Evolutionary conservation across 2,113 vertebrate genomes (phyloP).

Genomic region (Anoura caudifer): DNA sequence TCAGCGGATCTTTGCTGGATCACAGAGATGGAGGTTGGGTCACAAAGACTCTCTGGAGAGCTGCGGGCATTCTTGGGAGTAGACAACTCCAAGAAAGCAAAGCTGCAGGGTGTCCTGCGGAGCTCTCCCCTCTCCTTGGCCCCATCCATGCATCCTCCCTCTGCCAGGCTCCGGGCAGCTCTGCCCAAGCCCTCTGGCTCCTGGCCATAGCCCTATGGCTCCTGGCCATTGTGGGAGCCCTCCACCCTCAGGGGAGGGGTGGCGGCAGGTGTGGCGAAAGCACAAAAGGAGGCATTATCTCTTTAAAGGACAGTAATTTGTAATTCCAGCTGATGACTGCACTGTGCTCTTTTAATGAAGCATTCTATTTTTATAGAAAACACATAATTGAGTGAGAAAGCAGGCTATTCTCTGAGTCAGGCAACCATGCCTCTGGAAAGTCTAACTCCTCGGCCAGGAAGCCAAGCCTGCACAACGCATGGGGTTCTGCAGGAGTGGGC

Average conservation of each 20-base stretch:
- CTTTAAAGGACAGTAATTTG: constrained; percentile 63
- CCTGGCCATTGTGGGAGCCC: not conserved
- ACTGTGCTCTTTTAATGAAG: constrained; percentile 59
- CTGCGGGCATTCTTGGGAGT: not conserved
- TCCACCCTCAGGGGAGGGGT: not conserved
- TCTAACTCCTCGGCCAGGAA: not conserved
- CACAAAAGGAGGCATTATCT: constrained; percentile 36
- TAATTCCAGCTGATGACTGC: constrained; percentile 47
- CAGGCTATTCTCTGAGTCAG: constrained; percentile 57
- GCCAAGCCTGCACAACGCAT: not conserved
- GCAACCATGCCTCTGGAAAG: constrained; percentile 1
- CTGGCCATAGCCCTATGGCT: too few relatives aligned
- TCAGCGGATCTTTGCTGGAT: not conserved
- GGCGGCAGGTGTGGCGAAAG: not conserved
- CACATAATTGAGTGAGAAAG: constrained; percentile 62
- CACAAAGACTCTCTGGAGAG: not conserved
- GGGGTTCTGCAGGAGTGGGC: too few relatives aligned
- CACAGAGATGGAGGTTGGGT: not conserved
- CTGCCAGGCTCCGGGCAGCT: not conserved
- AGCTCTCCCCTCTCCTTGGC: not conserved
- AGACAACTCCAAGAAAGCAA: not conserved
- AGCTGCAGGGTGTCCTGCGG: not conserved
- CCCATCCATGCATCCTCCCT: fast-evolving
- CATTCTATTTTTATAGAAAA: constrained; percentile 71
- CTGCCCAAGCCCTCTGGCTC: not conserved